phyloP scores from a whole-genome alignment of 1,140 invertebrate genomes.

The Drosophila busckii region DNA sequence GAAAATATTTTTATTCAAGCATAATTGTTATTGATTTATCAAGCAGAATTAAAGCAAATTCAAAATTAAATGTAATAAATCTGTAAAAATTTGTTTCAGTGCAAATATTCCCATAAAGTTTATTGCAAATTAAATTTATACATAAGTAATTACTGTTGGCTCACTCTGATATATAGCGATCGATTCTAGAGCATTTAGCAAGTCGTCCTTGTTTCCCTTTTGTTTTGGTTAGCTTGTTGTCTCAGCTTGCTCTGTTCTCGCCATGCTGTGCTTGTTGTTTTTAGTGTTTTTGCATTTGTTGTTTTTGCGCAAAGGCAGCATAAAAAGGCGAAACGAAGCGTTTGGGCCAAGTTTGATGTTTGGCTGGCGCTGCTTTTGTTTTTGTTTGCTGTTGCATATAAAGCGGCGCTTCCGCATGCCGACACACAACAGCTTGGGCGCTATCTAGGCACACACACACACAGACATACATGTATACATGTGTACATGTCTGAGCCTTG shows the following conservation, averaged over 20 bases:
- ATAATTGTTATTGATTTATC: too few relatives aligned
- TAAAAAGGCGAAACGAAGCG: slow-evolving; percentile 23
- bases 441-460: slow-evolving; percentile 1
- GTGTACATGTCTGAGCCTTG: slow-evolving; percentile 2
- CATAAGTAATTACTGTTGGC: too few relatives aligned
- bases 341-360: slow-evolving; percentile 41
- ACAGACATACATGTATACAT: background rate
- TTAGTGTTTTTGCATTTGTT: slow-evolving; percentile 19
- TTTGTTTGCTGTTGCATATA: slow-evolving; percentile 43
- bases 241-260: slow-evolving; percentile 55
- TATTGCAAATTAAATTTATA: too few relatives aligned
- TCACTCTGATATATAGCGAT: too few relatives aligned
- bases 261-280: slow-evolving; percentile 24
- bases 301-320: slow-evolving; percentile 29
- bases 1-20: too few relatives aligned
- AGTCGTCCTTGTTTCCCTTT: slow-evolving; percentile 6
- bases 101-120: too few relatives aligned
- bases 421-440: slow-evolving; percentile 3
- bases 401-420: slow-evolving; percentile 48
- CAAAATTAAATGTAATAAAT: too few relatives aligned
- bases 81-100: too few relatives aligned
- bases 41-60: too few relatives aligned
- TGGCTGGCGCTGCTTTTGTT: slow-evolving; percentile 42
- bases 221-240: slow-evolving; percentile 46
- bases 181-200: slow-evolving; percentile 4